A percentile compares a stretch with the other conserved stretches of the same genome.
Conservation (phyloP, 2,113 vertebrate species). For the Xiphophorus maculatus region DNA sequence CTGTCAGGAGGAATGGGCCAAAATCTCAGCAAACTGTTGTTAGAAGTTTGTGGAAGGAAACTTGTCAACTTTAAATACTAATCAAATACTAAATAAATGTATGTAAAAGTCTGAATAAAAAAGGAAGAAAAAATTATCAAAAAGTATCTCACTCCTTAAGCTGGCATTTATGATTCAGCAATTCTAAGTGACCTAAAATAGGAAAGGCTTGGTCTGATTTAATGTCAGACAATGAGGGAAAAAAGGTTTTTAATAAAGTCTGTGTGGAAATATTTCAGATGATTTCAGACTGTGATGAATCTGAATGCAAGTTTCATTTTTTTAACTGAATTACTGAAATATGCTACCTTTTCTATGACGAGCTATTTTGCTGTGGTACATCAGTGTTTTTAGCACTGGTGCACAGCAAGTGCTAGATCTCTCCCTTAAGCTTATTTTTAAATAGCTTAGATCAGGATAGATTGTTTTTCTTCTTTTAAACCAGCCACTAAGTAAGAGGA, state of each 20-base stretch:
- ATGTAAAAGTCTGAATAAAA: too few species aligned
- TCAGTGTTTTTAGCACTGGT: not conserved
- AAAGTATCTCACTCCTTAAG: too few species aligned
- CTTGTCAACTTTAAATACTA: not conserved
- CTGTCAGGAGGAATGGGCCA: too few species aligned
- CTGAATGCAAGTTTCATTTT: too few species aligned
- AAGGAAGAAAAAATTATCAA: too few species aligned
- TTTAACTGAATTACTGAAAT: too few species aligned
- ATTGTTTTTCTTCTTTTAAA: not conserved
- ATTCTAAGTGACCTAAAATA: not conserved
- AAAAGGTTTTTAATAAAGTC: not conserved
- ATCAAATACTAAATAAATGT: too few species aligned
- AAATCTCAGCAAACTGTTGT: not conserved
- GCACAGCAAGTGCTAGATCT: not conserved
- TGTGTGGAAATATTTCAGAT: not conserved
- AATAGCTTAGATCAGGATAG: not conserved
- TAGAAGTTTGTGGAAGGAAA: not conserved
- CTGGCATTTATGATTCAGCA: too few species aligned
- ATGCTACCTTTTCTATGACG: not conserved
- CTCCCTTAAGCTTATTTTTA: not conserved
- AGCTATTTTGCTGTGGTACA: not conserved
- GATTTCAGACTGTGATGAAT: too few species aligned
- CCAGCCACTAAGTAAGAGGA: constrained; percentile 5
- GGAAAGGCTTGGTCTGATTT: not conserved
- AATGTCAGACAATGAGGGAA: not conserved